phyloP scores from a whole-genome alignment of 30 jellyfish, hydroid and myxozoan species.

The Sanderia malayensis region DNA sequence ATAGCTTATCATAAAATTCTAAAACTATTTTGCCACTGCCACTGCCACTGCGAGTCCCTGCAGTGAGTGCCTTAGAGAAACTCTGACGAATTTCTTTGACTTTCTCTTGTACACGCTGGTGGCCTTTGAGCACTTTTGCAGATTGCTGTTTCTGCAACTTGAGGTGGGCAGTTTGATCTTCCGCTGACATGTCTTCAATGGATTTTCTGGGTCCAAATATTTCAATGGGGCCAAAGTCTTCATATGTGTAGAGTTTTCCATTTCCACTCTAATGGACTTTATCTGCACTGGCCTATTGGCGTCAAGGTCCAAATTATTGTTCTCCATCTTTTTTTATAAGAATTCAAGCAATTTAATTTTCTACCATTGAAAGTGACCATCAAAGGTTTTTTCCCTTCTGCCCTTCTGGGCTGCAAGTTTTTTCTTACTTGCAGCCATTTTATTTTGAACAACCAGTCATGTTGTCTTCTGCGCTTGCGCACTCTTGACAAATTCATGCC shows the following conservation, averaged over 20 bases:
- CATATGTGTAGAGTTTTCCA: slow-evolving; percentile 19
- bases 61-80: slow-evolving; percentile 40
- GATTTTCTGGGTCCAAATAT: not conserved
- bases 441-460: slow-evolving; percentile 3
- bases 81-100: slow-evolving; percentile 52
- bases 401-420: not conserved
- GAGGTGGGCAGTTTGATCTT: not conserved
- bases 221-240: slow-evolving; percentile 22
- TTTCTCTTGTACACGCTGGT: slow-evolving; percentile 16
- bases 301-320: slow-evolving; percentile 28
- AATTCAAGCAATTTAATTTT: slow-evolving; percentile 19
- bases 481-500: slow-evolving; percentile 3
- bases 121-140: not conserved
- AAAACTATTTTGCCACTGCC: slow-evolving; percentile 64
- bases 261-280: slow-evolving; percentile 29
- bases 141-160: slow-evolving; percentile 1
- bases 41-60: slow-evolving; percentile 63
- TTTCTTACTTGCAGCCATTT: slow-evolving; percentile 18
- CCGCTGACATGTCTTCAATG: not conserved
- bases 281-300: slow-evolving; percentile 40
- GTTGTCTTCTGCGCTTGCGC: slow-evolving; percentile 8
- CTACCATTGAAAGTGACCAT: slow-evolving; percentile 32
- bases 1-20: slow-evolving; percentile 27
- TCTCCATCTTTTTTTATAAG: slow-evolving; percentile 36
- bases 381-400: slow-evolving; percentile 36